phyloP scores from a whole-genome alignment of 2,888 invertebrate species.

The Melieria omissa region DNA sequence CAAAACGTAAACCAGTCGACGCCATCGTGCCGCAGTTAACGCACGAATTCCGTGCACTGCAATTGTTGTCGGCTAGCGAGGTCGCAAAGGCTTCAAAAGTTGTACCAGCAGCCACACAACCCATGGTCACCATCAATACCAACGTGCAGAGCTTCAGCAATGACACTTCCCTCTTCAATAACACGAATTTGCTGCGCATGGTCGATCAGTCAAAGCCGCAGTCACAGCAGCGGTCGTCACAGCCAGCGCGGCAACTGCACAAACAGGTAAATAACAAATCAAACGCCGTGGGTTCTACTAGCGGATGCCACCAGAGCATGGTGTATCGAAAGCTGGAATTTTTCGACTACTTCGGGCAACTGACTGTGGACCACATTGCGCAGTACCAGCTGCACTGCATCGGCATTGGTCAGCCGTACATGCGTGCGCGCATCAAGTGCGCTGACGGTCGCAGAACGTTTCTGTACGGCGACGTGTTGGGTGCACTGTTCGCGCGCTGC shows the following conservation, averaged over 20 bases:
- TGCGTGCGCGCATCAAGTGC: constrained; percentile 15
- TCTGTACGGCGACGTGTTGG: constrained; percentile 11
- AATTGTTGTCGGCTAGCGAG: neutral
- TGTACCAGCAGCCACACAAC: too few relatives aligned
- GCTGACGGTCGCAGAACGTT: constrained; percentile 47
- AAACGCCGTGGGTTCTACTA: too few relatives aligned
- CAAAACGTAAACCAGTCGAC: neutral
- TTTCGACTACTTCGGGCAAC: constrained; percentile 14
- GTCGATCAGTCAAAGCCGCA: constrained; percentile 7
- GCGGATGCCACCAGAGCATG: too few relatives aligned
- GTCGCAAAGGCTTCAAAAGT: too few relatives aligned
- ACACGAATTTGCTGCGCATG: neutral
- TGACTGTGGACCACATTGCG: constrained; percentile 5
- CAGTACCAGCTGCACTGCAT: constrained; percentile 22
- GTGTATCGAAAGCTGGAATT: constrained; percentile 2
- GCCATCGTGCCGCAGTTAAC: constrained; percentile 24
- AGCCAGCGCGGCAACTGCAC: neutral
- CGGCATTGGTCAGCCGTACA: constrained; percentile 21
- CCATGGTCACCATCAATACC: neutral
- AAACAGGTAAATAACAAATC: neutral
- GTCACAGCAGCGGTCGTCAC: neutral
- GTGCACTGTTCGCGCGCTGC: constrained; percentile 6
- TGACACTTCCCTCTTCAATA: constrained; percentile 23
- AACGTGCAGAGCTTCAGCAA: constrained; percentile 11
- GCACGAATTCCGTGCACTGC: constrained; percentile 13